Percentiles rank a stretch among this genome's conserved stretches.
These are phyloP conservation scores for Nycteola revayana DNA, from an alignment of 2,888 invertebrate species.

Conservation along the genomic window DNA sequence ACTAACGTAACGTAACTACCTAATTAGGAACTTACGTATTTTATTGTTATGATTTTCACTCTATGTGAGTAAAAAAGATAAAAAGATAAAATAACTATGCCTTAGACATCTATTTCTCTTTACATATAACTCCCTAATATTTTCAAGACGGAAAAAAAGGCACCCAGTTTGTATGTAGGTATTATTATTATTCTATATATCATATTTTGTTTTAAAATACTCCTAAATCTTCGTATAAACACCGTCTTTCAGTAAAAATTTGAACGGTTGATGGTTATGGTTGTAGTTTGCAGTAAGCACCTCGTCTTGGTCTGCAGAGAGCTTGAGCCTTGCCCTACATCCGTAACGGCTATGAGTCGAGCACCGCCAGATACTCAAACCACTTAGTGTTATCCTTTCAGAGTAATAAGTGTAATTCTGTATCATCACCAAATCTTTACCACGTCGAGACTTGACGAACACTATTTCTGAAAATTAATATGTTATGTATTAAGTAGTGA, in stretches of 20 bases:
- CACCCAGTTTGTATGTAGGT: too few relatives aligned
- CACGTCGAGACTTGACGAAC: slow-evolving; percentile 13
- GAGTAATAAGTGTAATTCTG: slow-evolving; percentile 14
- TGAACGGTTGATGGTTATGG: slow-evolving; percentile 7
- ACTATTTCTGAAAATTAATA: not conserved
- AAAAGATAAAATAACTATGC: too few relatives aligned
- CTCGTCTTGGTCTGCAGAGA: slow-evolving; percentile 3
- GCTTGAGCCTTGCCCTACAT: slow-evolving; percentile 11
- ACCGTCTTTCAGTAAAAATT: slow-evolving; percentile 3
- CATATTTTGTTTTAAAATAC: too few relatives aligned
- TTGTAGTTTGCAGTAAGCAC: not conserved
- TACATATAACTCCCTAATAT: too few relatives aligned
- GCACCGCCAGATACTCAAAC: slow-evolving; percentile 13
- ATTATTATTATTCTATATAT: too few relatives aligned
- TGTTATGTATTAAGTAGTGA: too few relatives aligned
- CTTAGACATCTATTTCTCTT: too few relatives aligned
- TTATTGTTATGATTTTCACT: too few relatives aligned
- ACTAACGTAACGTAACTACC: too few relatives aligned
- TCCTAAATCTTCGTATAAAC: slow-evolving; percentile 1
- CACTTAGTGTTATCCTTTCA: not conserved
- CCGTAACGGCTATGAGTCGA: slow-evolving; percentile 7
- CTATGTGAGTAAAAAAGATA: too few relatives aligned
- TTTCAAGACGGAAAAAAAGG: too few relatives aligned
- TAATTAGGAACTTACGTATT: too few relatives aligned
- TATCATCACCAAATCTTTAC: slow-evolving; percentile 9